These are phyloP conservation scores for Penaeus monodon DNA, from an alignment of 2,888 invertebrate genomes.

Conservation along the genomic window DNA sequence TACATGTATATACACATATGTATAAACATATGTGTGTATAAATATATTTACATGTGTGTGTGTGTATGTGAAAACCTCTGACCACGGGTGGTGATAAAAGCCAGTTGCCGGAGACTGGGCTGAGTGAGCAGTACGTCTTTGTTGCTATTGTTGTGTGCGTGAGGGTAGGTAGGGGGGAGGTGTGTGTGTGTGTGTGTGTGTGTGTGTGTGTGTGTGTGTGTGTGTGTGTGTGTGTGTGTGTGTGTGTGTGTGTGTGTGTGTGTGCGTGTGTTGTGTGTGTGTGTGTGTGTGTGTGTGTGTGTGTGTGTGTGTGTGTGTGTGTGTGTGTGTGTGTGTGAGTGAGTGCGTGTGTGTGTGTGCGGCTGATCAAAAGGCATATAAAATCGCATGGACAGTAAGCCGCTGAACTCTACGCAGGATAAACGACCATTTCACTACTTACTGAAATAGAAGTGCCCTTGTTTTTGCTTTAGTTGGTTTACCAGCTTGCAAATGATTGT, in stretches of 20 bases:
- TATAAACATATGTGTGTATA: conserved; percentile 17
- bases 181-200: neutral
- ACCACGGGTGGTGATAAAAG: neutral
- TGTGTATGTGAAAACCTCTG: conserved; percentile 1
- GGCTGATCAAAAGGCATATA: too few species aligned
- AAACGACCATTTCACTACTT: too few species aligned
- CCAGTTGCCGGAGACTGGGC: too few species aligned
- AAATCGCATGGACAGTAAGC: too few species aligned
- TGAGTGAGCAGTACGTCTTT: neutral
- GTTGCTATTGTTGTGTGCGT: neutral
- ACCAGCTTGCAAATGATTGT: too few species aligned
- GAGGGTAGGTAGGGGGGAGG: too few species aligned
- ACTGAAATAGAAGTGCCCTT: too few species aligned
- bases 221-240: neutral
- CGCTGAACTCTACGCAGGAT: too few species aligned
- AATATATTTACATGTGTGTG: conserved; percentile 14
- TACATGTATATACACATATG: conserved; percentile 20
- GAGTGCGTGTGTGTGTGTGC: too few species aligned
- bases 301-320: neutral
- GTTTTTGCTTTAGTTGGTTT: too few species aligned
- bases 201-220: neutral
- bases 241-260: neutral
- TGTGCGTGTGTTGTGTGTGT: neutral
- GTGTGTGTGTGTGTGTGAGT: neutral
- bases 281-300: neutral